phyloP scores from a whole-genome alignment of 2,888 invertebrate genomes.

The Celastrina argiolus region DNA sequence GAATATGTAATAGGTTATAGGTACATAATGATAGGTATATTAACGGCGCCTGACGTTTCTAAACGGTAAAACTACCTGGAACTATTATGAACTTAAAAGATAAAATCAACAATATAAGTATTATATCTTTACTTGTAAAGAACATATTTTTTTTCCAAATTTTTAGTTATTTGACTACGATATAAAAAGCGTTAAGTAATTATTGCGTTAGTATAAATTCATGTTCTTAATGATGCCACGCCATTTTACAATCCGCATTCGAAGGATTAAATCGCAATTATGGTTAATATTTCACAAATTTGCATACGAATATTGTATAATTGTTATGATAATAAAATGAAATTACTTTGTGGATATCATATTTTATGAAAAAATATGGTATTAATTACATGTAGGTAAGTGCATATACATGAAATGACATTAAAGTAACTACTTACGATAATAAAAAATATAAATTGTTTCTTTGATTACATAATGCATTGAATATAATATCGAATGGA shows the following conservation, averaged over 20 bases:
- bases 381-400: not conserved
- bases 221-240: conserved; percentile 2
- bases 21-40: no score
- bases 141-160: not conserved
- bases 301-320: conserved; percentile 14
- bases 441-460: no score
- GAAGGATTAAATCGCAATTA: conserved; percentile 5
- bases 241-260: not conserved
- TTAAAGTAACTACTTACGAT: no score
- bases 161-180: not conserved
- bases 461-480: no score
- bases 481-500: no score
- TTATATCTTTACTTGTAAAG: no score
- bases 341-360: not conserved
- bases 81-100: not conserved
- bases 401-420: no score
- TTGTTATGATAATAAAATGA: not conserved
- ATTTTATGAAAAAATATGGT: not conserved
- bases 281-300: not conserved
- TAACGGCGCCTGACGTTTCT: no score
- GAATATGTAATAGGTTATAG: no score
- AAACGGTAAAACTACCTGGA: no score
- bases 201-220: conserved; percentile 12
- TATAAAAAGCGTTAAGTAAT: conserved; percentile 15
- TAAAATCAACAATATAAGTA: not conserved